phyloP scores from a whole-genome alignment of 2,888 invertebrate species.

The Atethmia centrago region DNA sequence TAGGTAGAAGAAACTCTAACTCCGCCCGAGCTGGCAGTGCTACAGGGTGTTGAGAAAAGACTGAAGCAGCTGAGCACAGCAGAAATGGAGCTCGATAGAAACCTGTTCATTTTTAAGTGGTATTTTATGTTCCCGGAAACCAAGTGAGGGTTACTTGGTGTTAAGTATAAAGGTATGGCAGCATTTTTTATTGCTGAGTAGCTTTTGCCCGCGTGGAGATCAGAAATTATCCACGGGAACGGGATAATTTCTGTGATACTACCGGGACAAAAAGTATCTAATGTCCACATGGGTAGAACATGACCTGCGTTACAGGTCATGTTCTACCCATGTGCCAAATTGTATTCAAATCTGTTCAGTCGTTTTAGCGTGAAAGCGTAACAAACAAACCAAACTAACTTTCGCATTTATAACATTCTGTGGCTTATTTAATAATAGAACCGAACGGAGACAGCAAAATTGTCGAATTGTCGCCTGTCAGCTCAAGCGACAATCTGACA shows the following conservation, averaged over 20 bases:
- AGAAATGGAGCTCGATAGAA: slow-evolving; percentile 95
- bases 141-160: slow-evolving; percentile 21
- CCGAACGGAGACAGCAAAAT: background rate
- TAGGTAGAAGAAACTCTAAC: slow-evolving; percentile 96
- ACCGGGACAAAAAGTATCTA: too few relatives aligned
- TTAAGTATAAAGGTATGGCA: background rate
- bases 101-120: slow-evolving; percentile 95
- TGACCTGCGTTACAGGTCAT: too few relatives aligned
- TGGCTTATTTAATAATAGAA: too few relatives aligned
- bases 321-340: too few relatives aligned
- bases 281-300: too few relatives aligned
- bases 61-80: slow-evolving; percentile 94
- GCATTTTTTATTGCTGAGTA: background rate
- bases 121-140: slow-evolving; percentile 89
- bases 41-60: slow-evolving; percentile 93
- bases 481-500: background rate
- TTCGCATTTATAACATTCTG: background rate
- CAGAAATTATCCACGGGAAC: too few relatives aligned
- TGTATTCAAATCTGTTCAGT: too few relatives aligned
- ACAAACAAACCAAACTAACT: too few relatives aligned
- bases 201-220: too few relatives aligned
- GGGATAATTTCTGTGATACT: too few relatives aligned
- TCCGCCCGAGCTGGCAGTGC: slow-evolving; percentile 94
- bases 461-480: too few relatives aligned
- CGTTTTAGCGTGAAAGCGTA: too few relatives aligned